A percentile compares a stretch with the other conserved stretches of the same genome.
phyloP scores from a whole-genome alignment of 1,140 invertebrate species.

The Drosophila melanogaster region DNA sequence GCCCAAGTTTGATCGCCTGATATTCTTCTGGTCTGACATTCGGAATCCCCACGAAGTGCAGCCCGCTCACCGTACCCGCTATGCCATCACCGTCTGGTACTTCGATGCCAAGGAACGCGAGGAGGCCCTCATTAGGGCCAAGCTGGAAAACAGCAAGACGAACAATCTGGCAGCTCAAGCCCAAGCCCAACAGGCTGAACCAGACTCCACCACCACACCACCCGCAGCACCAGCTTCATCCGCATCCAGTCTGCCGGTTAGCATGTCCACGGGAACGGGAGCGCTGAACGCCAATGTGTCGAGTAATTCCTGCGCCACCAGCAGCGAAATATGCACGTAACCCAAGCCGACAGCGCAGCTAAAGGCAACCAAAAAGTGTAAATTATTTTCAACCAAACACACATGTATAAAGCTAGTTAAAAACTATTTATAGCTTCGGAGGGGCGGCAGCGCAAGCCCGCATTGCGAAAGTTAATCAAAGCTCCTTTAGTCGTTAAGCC shows the following conservation, averaged over 20 bases:
- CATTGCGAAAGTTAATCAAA: conserved; percentile 72
- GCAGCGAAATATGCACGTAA: conserved; percentile 81
- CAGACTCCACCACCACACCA: conserved; percentile 62
- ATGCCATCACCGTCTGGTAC: conserved; percentile 98
- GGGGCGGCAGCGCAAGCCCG: conserved; percentile 3
- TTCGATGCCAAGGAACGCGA: conserved; percentile 94
- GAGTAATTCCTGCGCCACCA: conserved; percentile 58
- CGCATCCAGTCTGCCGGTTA: conserved; percentile 49
- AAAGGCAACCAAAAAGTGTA: conserved; percentile 58
- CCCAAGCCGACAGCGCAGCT: conserved; percentile 21
- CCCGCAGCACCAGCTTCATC: conserved; percentile 6
- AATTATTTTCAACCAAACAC: conserved; percentile 51
- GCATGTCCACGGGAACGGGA: conserved; percentile 67
- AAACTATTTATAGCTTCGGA: conserved; percentile 61
- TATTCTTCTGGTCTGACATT: conserved; percentile 99
- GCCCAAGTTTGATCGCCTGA: conserved; percentile 95
- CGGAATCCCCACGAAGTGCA: conserved; percentile 98
- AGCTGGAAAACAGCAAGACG: conserved; percentile 67
- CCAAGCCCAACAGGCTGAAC: conserved; percentile 47
- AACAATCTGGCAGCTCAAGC: conserved; percentile 46
- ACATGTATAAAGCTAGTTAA: conserved; percentile 74
- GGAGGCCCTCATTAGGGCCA: conserved; percentile 87
- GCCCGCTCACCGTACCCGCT: conserved; percentile 93
- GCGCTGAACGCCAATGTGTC: conserved; percentile 68
- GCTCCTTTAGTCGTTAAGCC: conserved; percentile 72